These are phyloP conservation scores for Clepsis dumicolana DNA, from an alignment of 2,888 invertebrate species.

Conservation along the genomic window DNA sequence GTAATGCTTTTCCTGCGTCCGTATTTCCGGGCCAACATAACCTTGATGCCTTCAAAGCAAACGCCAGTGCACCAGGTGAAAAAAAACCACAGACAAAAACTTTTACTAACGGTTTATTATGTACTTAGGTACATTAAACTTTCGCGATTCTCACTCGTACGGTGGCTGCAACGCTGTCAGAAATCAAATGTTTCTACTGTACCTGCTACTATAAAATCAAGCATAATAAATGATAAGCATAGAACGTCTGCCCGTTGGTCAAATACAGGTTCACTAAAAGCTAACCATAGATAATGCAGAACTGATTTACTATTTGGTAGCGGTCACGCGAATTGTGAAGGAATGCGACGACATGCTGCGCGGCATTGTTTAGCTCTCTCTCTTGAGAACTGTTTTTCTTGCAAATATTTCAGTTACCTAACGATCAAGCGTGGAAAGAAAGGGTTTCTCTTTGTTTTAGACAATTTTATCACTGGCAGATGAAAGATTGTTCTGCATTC, in stretches of 20 bases:
- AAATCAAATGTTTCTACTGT: no score
- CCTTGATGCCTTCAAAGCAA: neutral
- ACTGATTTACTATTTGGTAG: constrained; percentile 28
- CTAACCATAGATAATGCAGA: constrained; percentile 33
- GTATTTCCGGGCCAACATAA: constrained; percentile 1
- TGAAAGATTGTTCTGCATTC: neutral
- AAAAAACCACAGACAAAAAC: no score
- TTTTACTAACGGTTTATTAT: no score
- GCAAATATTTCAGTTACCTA: constrained; percentile 31
- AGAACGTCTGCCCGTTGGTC: neutral
- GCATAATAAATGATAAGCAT: neutral
- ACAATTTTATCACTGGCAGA: neutral
- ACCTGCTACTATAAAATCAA: no score
- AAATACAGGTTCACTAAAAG: neutral
- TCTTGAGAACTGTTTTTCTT: constrained; percentile 18
- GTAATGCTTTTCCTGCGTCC: neutral
- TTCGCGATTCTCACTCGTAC: no score
- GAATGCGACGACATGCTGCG: constrained; percentile 26
- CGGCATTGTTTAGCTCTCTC: constrained; percentile 27
- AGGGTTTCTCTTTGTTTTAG: constrained; percentile 18
- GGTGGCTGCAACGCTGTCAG: no score
- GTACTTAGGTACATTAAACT: no score
- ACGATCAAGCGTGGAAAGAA: constrained; percentile 9
- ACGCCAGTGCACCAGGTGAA: neutral
- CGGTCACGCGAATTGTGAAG: constrained; percentile 28